Evolutionary conservation across 1,140 invertebrate species (phyloP).

Genomic region (Zaprionus africanus): DNA sequence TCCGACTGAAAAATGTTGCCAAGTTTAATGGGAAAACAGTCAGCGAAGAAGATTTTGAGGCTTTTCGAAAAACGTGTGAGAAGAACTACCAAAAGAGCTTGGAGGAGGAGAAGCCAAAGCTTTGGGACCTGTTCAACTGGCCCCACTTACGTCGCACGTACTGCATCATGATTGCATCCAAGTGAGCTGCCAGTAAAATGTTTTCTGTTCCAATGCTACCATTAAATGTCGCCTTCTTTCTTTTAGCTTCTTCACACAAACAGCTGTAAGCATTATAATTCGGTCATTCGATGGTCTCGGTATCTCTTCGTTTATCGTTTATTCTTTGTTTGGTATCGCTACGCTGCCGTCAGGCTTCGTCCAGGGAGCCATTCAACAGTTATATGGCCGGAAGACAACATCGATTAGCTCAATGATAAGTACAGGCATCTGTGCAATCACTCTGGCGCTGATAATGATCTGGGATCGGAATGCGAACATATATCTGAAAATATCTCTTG

Average conservation of each 20-base stretch:
- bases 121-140: not conserved
- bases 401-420: not conserved
- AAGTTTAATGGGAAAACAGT: conserved; percentile 85
- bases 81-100: not conserved
- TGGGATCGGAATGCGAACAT: not conserved
- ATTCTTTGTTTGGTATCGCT: conserved; percentile 84
- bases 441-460: not conserved
- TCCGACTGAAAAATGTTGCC: conserved; percentile 85
- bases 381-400: conserved; percentile 85
- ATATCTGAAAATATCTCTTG: not conserved
- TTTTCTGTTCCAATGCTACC: not conserved
- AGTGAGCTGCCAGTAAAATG: not conserved
- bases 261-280: conserved; percentile 86
- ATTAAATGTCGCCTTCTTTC: not conserved
- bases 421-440: not conserved
- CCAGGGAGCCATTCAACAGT: conserved; percentile 84
- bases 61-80: conserved; percentile 66
- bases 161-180: not conserved
- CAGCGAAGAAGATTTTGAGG: conserved; percentile 81
- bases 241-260: conserved; percentile 1
- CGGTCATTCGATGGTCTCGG: conserved; percentile 86
- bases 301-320: conserved; percentile 85
- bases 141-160: not conserved
- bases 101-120: not conserved
- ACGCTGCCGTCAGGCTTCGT: conserved; percentile 85